Evolutionary conservation across 1,140 invertebrate genomes (phyloP).

Genomic region (Meloidogyne exigua): DNA sequence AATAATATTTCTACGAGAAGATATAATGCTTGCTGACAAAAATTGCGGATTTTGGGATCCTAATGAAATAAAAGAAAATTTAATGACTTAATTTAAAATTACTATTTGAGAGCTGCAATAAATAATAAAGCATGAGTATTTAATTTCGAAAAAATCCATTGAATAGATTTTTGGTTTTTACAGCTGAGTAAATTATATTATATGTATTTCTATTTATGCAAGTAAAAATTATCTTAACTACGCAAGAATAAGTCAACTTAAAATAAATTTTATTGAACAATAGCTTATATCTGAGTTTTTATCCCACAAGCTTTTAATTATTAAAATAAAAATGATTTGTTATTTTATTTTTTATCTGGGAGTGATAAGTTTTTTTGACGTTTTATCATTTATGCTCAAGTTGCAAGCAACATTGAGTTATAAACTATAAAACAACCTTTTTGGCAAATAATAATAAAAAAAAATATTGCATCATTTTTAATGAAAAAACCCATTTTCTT

Average conservation of each 20-base stretch:
- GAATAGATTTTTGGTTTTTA: neutral
- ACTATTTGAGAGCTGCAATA: no score
- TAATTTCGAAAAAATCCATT: neutral
- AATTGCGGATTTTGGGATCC: no score
- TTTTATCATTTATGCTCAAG: neutral
- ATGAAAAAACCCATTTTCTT: neutral
- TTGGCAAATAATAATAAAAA: neutral
- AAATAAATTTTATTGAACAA: no score
- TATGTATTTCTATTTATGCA: neutral
- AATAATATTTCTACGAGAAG: no score
- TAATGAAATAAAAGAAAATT: no score
- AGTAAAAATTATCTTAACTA: neutral
- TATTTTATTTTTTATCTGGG: neutral
- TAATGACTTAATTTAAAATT: no score
- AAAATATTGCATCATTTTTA: slow-evolving; percentile 5
- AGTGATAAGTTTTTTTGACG: neutral
- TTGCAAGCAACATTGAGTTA: neutral
- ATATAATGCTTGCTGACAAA: no score
- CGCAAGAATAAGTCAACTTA: no score
- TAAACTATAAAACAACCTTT: neutral
- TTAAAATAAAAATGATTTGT: no score
- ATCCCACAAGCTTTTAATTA: no score
- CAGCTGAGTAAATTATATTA: neutral
- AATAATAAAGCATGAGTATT: no score
- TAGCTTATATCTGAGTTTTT: no score